Conservation (phyloP, 64 coral and sea anemone species). For the Anthopleura sola region DNA sequence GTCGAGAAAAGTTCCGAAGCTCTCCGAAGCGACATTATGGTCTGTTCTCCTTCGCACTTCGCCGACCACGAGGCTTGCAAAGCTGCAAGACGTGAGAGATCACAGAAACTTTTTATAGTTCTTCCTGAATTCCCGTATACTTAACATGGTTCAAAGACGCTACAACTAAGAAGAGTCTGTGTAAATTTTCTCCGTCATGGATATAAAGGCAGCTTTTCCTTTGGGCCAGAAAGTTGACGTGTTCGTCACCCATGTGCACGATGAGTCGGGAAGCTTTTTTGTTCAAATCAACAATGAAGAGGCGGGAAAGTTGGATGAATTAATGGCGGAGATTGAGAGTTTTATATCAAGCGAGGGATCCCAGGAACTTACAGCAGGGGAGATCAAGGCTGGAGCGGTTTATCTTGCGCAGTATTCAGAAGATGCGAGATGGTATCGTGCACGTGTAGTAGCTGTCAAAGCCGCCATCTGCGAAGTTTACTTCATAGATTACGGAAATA, state of each 20-base stretch:
- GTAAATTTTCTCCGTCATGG: constrained; percentile 49
- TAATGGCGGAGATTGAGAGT: constrained; percentile 90
- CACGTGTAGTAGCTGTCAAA: constrained; percentile 64
- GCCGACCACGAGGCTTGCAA: constrained; percentile 11
- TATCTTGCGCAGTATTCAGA: constrained; percentile 76
- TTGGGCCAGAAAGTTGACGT: constrained; percentile 77
- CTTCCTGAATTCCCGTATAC: not conserved
- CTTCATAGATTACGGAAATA: constrained; percentile 97
- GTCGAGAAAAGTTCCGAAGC: not conserved
- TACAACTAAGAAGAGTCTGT: not conserved
- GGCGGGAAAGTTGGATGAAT: constrained; percentile 61
- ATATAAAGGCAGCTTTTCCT: constrained; percentile 65
- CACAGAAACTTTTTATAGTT: not conserved
- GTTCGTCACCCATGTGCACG: constrained; percentile 83
- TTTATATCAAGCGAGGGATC: constrained; percentile 37
- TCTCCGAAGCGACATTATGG: constrained; percentile 4
- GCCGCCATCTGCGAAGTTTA: constrained; percentile 63
- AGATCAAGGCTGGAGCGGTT: constrained; percentile 59
- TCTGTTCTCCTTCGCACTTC: not conserved
- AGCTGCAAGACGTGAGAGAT: not conserved
- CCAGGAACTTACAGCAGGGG: constrained; percentile 18
- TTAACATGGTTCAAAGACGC: not conserved
- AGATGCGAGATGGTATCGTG: constrained; percentile 83
- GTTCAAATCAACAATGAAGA: constrained; percentile 83
- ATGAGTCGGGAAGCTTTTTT: constrained; percentile 59